Base-by-base conservation (phyloP, 2,113 vertebrate species). In the Dasyprocta punctata region DNA sequence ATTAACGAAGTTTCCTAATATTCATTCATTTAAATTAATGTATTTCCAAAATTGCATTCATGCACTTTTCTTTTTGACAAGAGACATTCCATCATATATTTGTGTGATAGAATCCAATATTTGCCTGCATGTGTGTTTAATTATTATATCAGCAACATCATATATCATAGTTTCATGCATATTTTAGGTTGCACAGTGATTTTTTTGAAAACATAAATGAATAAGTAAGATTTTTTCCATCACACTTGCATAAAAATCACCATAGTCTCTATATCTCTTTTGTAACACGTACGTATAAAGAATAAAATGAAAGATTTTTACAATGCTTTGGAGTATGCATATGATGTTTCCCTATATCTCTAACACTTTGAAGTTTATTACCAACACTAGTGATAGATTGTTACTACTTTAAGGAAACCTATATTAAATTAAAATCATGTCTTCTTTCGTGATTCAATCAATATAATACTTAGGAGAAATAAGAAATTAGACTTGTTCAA, bases 331-430 rank as follows among this genome's bases (percentile, higher is more conserved):
- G 41, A 41, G 47, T 63, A 60, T 94, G n/a, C 89, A 36, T 89
- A 24, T 60, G 47, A 81, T 90, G 8, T 92, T 8, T 97, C 86
- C 86, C 85, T 96, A 24, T 94, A 92, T 28, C 90, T 89, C n/a
- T 28, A 86, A 65, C 4, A 90, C 20, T 98, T 94, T 78, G 38
- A 80, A 61, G 69, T 97, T 81, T 85, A 93, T 71, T 98, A 97
- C 77, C 90, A 96, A 98, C 90, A 91, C 91, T 78, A 96, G 89
- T 78, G n/a, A 94, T 98, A 98, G 85, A 26, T 94, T 98, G 98
- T 98, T 97, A 98, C 86, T 93, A 94, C 71, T 95, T 67, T 95
- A 83, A 97, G 96, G 89, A 98, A 89, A 95, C 75, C 95, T 94
- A 96, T 61, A 96, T 86, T 97, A 96, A 97, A 96, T 8, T 94